Conservation (phyloP, 2,888 invertebrate genomes). For the Caenorhabditis sulstoni region DNA sequence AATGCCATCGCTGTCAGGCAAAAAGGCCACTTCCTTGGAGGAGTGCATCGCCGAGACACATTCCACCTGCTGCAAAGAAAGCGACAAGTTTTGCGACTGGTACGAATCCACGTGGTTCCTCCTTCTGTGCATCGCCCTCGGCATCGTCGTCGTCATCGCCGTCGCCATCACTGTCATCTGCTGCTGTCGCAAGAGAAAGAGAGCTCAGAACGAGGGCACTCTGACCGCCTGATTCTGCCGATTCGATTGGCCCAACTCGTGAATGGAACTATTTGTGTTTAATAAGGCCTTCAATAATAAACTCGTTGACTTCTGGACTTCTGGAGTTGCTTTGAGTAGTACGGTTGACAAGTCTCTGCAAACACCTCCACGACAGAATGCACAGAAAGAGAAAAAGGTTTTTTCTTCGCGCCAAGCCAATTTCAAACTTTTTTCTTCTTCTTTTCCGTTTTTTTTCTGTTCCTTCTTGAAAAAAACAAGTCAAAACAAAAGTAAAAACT, state of each 20-base stretch:
- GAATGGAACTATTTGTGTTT: too few species aligned
- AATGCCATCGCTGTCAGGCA: too few species aligned
- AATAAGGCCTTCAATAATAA: too few species aligned
- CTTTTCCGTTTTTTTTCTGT: neutral
- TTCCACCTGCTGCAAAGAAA: neutral
- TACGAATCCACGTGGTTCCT: neutral
- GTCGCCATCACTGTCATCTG: neutral
- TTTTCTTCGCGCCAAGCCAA: slow-evolving; percentile 19
- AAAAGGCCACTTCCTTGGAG: neutral
- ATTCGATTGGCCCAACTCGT: too few species aligned
- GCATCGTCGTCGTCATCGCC: neutral
- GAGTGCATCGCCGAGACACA: neutral
- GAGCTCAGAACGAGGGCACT: neutral
- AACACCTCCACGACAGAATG: slow-evolving; percentile 29
- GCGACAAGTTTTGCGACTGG: neutral
- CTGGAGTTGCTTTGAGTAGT: neutral
- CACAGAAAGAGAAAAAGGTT: neutral
- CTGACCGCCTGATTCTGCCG: too few species aligned
- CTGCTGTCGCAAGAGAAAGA: neutral
- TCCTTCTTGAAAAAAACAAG: neutral
- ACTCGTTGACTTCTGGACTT: too few species aligned
- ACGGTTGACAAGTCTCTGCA: slow-evolving; percentile 17
- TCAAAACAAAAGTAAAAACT: too few species aligned
- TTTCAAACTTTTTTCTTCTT: slow-evolving; percentile 1
- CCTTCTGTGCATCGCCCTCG: neutral